Conservation (phyloP, 2,888 invertebrate genomes). For the Cyclophora albipunctata region DNA sequence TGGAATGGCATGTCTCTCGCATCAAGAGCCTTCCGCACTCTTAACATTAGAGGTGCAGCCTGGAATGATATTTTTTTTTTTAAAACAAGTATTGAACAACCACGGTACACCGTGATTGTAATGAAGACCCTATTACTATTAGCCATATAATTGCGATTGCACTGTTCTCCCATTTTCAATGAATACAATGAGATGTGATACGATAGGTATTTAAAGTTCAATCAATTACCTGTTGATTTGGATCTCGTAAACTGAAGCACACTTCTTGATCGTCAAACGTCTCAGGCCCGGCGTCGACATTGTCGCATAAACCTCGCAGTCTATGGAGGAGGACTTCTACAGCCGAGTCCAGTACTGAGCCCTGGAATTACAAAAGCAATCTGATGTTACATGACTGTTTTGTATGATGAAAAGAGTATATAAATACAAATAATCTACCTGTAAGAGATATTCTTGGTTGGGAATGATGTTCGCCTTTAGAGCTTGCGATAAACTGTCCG, state of each 20-base stretch:
- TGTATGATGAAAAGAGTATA: no score
- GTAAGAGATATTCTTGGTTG: slow-evolving; percentile 92
- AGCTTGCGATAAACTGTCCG: slow-evolving; percentile 86
- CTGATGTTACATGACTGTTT: no score
- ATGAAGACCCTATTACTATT: no score
- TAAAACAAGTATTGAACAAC: no score
- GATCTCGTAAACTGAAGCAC: slow-evolving; percentile 86
- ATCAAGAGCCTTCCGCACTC: slow-evolving; percentile 90
- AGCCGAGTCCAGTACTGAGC: slow-evolving; percentile 92
- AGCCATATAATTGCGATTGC: no score
- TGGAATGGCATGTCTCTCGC: slow-evolving; percentile 91
- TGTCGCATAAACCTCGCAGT: slow-evolving; percentile 93
- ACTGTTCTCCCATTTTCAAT: no score
- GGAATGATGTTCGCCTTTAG: slow-evolving; percentile 90
- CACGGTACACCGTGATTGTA: no score
- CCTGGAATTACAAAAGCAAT: slow-evolving; percentile 60
- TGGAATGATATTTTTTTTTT: slow-evolving; percentile 31
- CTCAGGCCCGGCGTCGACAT: slow-evolving; percentile 92
- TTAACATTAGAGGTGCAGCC: slow-evolving; percentile 80
- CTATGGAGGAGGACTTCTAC: slow-evolving; percentile 93
- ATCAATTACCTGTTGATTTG: slow-evolving; percentile 68
- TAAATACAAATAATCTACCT: slow-evolving; percentile 33
- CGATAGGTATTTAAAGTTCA: no score
- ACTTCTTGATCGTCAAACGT: slow-evolving; percentile 96
- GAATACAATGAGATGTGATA: no score